Evolutionary conservation across 2,888 invertebrate species (phyloP).

Genomic region (Deroplatys truncata): DNA sequence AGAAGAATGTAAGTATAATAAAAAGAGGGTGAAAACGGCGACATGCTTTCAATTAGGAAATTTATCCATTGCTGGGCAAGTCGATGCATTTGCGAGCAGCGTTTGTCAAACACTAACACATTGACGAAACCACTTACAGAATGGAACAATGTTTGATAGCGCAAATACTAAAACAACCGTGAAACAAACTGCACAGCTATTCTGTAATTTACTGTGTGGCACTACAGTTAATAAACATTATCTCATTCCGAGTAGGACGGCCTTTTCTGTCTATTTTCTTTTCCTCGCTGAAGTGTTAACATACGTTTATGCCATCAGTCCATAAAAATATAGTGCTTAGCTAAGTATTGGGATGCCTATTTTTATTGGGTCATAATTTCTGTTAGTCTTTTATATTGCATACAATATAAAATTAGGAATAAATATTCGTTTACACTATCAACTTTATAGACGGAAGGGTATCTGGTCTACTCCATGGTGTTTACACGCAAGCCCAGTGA

Average conservation of each 20-base stretch:
- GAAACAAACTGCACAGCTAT: not conserved
- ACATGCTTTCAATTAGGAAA: not conserved
- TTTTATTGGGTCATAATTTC: too few relatives aligned
- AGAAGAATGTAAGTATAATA: not conserved
- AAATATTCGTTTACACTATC: too few relatives aligned
- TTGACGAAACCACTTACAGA: not conserved
- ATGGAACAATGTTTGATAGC: not conserved
- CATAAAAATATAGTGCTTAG: not conserved
- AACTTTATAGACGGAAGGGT: too few relatives aligned
- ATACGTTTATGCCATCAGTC: not conserved
- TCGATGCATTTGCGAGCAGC: not conserved
- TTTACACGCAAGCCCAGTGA: too few relatives aligned
- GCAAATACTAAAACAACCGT: not conserved
- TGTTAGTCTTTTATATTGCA: too few relatives aligned
- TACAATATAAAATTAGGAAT: too few relatives aligned
- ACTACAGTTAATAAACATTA: not conserved
- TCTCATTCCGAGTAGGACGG: not conserved
- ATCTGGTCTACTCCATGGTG: too few relatives aligned
- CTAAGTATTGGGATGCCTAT: too few relatives aligned
- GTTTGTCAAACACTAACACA: not conserved
- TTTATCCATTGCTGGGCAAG: not conserved
- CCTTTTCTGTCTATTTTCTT: too few relatives aligned
- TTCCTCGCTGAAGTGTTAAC: too few relatives aligned
- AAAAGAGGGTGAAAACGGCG: not conserved
- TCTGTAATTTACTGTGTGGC: not conserved